Conservation (phyloP, 2,888 invertebrate genomes). For the Phasia obesa region DNA sequence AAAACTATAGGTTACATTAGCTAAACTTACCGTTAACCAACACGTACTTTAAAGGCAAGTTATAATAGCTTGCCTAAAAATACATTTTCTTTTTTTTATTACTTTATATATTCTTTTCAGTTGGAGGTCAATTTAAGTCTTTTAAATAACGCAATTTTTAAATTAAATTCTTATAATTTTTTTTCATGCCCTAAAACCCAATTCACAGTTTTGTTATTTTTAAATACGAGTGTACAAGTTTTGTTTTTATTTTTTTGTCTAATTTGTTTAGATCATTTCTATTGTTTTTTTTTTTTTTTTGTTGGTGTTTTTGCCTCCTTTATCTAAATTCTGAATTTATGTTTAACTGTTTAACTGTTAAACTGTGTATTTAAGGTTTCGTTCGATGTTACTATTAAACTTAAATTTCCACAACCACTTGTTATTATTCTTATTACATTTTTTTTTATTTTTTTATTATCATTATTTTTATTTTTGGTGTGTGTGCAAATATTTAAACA, state of each 20-base stretch:
- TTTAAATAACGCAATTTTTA: slow-evolving; percentile 28
- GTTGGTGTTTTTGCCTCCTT: slow-evolving; percentile 36
- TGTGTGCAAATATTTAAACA: slow-evolving; percentile 58
- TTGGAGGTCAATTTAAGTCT: slow-evolving; percentile 47
- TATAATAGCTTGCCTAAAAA: no score
- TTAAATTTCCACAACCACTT: slow-evolving; percentile 55
- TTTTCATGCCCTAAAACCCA: slow-evolving; percentile 57
- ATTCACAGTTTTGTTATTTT: slow-evolving; percentile 68
- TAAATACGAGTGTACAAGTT: slow-evolving; percentile 20
- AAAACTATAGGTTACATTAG: no score
- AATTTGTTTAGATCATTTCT: slow-evolving; percentile 74
- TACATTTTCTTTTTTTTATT: neutral
- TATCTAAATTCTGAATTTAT: slow-evolving; percentile 42
- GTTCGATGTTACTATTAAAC: slow-evolving; percentile 63
- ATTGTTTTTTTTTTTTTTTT: slow-evolving; percentile 72
- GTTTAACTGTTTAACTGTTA: slow-evolving; percentile 47
- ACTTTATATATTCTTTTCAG: slow-evolving; percentile 16
- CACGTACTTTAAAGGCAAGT: no score
- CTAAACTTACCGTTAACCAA: no score
- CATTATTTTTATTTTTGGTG: no score
- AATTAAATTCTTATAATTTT: slow-evolving; percentile 41
- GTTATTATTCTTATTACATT: slow-evolving; percentile 16
- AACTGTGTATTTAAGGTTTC: slow-evolving; percentile 67
- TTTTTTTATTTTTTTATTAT: slow-evolving; percentile 30
- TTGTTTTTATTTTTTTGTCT: slow-evolving; percentile 4